phyloP scores from a whole-genome alignment of 2,888 invertebrate species.

The Leucania comma region DNA sequence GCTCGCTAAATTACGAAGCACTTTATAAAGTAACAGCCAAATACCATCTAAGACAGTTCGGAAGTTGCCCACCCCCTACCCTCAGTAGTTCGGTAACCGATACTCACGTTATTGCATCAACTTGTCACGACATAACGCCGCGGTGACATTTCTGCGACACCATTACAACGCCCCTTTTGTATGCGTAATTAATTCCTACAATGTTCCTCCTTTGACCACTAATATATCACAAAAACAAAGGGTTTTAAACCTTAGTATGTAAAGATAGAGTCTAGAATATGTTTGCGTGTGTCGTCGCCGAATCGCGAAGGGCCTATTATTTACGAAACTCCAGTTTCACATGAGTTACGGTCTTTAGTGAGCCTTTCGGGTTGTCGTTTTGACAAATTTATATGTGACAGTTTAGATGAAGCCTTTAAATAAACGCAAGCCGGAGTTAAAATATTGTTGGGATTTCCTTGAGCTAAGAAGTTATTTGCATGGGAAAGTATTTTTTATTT shows the following conservation, averaged over 20 bases:
- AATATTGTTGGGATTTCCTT: slow-evolving; percentile 67
- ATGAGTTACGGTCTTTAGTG: slow-evolving; percentile 74
- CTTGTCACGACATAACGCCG: slow-evolving; percentile 57
- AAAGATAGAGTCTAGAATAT: slow-evolving; percentile 58
- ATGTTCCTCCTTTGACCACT: slow-evolving; percentile 71
- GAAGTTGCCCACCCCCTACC: slow-evolving; percentile 36
- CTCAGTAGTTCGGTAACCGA: slow-evolving; percentile 29
- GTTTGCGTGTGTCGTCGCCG: slow-evolving; percentile 29
- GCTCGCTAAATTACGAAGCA: background rate
- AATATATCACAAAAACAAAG: slow-evolving; percentile 51
- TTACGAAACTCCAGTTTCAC: slow-evolving; percentile 71
- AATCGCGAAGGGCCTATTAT: slow-evolving; percentile 70
- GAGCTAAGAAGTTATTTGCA: slow-evolving; percentile 59
- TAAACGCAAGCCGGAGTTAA: slow-evolving; percentile 68
- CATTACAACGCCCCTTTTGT: slow-evolving; percentile 74
- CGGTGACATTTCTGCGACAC: slow-evolving; percentile 72
- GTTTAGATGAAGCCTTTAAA: slow-evolving; percentile 74
- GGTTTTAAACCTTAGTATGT: slow-evolving; percentile 63
- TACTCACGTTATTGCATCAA: slow-evolving; percentile 50
- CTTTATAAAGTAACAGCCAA: slow-evolving; percentile 3
- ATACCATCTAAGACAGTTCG: slow-evolving; percentile 6
- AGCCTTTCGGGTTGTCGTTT: slow-evolving; percentile 74
- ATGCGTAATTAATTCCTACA: slow-evolving; percentile 82
- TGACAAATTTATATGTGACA: slow-evolving; percentile 80
- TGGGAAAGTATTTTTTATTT: slow-evolving; percentile 26